Evolutionary conservation across 2,797 vertebrate species (phyloP).

Genomic region (Pelochelys cantorii): DNA sequence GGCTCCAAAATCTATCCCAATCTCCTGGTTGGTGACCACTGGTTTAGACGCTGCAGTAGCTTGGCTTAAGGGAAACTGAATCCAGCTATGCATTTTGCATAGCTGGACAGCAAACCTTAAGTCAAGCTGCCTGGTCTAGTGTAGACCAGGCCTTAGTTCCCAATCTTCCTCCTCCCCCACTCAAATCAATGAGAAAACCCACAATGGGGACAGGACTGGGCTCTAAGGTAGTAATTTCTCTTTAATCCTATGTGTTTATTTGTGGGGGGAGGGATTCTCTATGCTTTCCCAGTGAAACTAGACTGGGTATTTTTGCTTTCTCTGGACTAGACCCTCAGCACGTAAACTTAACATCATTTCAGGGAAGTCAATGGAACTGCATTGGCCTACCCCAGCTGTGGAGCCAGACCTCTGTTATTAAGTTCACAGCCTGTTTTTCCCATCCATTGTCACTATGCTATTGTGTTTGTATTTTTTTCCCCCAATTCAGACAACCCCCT

Average conservation of each 20-base stretch:
- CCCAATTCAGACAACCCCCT: too few species aligned
- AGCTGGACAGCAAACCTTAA: too few species aligned
- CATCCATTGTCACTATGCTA: neutral
- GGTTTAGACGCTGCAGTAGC: too few species aligned
- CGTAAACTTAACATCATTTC: neutral
- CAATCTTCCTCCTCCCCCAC: neutral
- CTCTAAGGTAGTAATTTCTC: neutral
- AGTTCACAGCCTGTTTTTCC: neutral
- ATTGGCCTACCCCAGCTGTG: neutral
- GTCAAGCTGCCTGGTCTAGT: too few species aligned
- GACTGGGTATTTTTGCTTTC: neutral
- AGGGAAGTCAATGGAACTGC: neutral
- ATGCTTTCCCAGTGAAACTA: neutral
- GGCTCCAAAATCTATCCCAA: too few species aligned
- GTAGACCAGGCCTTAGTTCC: too few species aligned
- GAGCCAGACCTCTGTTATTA: neutral
- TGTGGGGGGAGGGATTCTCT: neutral
- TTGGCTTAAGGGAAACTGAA: too few species aligned
- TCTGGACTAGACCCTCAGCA: neutral
- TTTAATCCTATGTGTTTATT: neutral
- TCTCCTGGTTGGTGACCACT: too few species aligned
- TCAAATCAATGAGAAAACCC: neutral
- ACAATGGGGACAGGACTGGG: fast-evolving
- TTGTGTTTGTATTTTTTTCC: neutral
- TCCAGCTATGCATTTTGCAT: too few species aligned